phyloP scores from a whole-genome alignment of 2,888 invertebrate species.

The Protodeltote pygarga region DNA sequence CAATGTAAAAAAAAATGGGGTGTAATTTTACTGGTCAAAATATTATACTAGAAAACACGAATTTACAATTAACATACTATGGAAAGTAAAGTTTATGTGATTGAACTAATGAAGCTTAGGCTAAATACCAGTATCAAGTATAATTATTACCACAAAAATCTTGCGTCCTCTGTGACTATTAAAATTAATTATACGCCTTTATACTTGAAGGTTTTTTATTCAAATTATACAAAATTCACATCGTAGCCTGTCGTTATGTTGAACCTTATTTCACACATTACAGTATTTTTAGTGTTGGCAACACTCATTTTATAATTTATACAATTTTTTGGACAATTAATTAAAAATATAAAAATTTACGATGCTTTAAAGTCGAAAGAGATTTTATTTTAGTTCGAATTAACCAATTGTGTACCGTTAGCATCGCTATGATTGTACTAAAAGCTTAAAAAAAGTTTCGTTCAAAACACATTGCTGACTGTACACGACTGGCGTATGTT shows the following conservation, averaged over 20 bases:
- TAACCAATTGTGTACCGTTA: constrained; percentile 34
- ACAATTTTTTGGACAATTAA: constrained; percentile 58
- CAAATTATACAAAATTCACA: constrained; percentile 72
- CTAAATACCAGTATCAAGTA: not conserved
- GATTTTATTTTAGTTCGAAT: constrained; percentile 28
- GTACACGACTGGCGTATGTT: constrained; percentile 37
- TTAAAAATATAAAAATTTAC: constrained; percentile 34
- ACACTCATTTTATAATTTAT: constrained; percentile 67
- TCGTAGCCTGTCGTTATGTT: constrained; percentile 55
- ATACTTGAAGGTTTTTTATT: constrained; percentile 60
- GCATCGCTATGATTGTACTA: constrained; percentile 26
- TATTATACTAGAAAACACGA: too few relatives aligned
- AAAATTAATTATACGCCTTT: constrained; percentile 22
- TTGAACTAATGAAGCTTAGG: not conserved
- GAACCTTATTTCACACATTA: constrained; percentile 64
- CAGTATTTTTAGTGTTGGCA: constrained; percentile 63
- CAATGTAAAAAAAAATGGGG: too few relatives aligned
- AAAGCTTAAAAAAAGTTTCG: constrained; percentile 29
- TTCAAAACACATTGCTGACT: constrained; percentile 28
- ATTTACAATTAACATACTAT: too few relatives aligned
- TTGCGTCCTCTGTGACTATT: not conserved
- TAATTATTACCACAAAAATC: constrained; percentile 43
- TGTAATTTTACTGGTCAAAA: too few relatives aligned
- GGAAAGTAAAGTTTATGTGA: not conserved
- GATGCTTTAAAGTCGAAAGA: constrained; percentile 31